Evolutionary conservation across 2,113 vertebrate species (phyloP).

Genomic region (Copsychus sechellarum): DNA sequence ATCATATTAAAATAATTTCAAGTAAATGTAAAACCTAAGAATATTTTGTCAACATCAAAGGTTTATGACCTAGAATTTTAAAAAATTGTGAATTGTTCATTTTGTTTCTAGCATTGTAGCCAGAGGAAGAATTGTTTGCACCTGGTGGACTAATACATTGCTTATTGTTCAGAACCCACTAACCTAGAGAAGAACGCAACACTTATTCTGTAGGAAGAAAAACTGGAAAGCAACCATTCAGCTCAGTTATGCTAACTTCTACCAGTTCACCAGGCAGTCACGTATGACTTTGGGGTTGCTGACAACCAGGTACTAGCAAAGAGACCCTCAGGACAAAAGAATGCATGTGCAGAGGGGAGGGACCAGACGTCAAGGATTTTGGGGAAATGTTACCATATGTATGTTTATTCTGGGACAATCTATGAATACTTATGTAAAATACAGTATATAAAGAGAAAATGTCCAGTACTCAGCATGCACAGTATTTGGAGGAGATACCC

Average conservation of each 20-base stretch:
- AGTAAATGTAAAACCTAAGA: background rate
- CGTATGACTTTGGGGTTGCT: background rate
- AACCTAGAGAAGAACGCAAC: background rate
- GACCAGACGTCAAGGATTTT: background rate
- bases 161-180: background rate
- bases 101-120: background rate
- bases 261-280: background rate
- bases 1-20: background rate
- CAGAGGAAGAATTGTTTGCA: background rate
- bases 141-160: background rate
- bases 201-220: background rate
- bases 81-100: background rate
- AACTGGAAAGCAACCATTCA: background rate
- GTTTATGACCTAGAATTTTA: background rate
- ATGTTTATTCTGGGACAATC: background rate
- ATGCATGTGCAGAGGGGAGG: background rate
- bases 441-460: background rate
- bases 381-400: background rate
- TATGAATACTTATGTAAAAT: background rate
- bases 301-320: background rate
- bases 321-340: background rate
- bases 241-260: background rate
- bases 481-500: background rate
- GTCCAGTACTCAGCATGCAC: background rate
- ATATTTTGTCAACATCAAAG: background rate